Evolutionary conservation across 2,888 invertebrate genomes (phyloP).

Genomic region (Muschampia plurimacula): DNA sequence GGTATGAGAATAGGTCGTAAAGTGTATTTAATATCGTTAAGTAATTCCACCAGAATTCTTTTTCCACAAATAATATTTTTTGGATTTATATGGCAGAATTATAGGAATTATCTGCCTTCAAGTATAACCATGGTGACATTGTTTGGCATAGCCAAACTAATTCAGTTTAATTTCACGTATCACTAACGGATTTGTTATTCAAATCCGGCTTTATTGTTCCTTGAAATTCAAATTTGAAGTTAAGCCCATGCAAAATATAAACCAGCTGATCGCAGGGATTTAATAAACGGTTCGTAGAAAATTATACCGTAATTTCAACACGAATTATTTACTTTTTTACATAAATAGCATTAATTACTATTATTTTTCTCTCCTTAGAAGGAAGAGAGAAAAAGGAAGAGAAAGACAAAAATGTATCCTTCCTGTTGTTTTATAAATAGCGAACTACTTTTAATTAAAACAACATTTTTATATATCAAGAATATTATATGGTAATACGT

Average conservation of each 20-base stretch:
- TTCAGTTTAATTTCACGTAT: slow-evolving; percentile 70
- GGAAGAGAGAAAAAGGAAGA: no score
- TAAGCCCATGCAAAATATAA: slow-evolving; percentile 47
- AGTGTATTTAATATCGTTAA: no score
- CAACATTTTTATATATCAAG: no score
- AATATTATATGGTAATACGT: no score
- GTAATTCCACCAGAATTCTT: no score
- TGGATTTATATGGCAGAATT: no score
- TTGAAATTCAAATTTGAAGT: slow-evolving; percentile 55
- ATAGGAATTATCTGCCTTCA: background rate
- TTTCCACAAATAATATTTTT: no score
- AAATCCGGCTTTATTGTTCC: slow-evolving; percentile 63
- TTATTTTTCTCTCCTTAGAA: background rate
- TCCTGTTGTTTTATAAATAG: no score
- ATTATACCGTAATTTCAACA: background rate
- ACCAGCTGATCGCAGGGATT: slow-evolving; percentile 36
- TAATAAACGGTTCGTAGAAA: slow-evolving; percentile 21
- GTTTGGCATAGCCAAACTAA: slow-evolving; percentile 50
- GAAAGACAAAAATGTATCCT: no score
- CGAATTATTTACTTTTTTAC: no score
- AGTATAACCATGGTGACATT: slow-evolving; percentile 12
- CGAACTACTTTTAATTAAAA: no score
- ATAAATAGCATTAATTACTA: background rate
- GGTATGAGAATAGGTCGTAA: no score
- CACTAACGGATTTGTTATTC: slow-evolving; percentile 72